Conservation (phyloP, 2,888 invertebrate species). For the Sabatieria punctata region DNA sequence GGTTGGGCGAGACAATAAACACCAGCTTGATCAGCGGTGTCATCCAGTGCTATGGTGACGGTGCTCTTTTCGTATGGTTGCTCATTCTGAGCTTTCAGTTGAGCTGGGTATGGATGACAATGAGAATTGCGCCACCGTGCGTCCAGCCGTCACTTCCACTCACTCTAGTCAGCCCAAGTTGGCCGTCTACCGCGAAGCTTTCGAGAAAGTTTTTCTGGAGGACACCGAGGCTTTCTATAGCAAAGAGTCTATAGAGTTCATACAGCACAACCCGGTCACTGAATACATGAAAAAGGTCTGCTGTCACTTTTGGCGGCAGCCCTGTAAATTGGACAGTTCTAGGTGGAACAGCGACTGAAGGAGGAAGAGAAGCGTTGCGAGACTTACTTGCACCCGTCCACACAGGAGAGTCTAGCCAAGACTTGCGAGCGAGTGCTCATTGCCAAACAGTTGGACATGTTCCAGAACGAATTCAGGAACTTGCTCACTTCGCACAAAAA, state of each 20-base stretch:
- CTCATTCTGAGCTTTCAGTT: slow-evolving; percentile 17
- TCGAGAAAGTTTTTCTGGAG: slow-evolving; percentile 81
- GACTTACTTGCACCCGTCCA: slow-evolving; percentile 83
- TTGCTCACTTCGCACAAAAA: slow-evolving; percentile 84
- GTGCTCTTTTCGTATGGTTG: not conserved
- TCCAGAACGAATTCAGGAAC: slow-evolving; percentile 66
- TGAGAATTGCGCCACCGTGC: not conserved
- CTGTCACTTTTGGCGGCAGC: not conserved
- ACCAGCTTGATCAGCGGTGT: slow-evolving; percentile 89
- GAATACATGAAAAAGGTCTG: slow-evolving; percentile 97
- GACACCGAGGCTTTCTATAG: slow-evolving; percentile 90
- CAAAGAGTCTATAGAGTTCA: slow-evolving; percentile 78
- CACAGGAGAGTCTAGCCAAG: slow-evolving; percentile 64
- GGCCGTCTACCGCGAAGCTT: slow-evolving; percentile 43
- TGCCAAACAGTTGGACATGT: slow-evolving; percentile 83
- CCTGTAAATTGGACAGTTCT: slow-evolving; percentile 10
- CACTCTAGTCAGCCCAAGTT: slow-evolving; percentile 43
- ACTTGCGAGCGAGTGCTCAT: slow-evolving; percentile 89
- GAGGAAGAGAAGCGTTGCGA: slow-evolving; percentile 87
- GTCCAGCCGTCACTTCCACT: not conserved
- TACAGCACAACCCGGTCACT: slow-evolving; percentile 83
- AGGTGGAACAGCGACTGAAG: slow-evolving; percentile 77
- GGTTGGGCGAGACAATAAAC: slow-evolving; percentile 91
- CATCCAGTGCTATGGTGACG: slow-evolving; percentile 75
- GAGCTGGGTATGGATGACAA: slow-evolving; percentile 72